Evolutionary conservation across 2,888 invertebrate species (phyloP).

Genomic region (Lasioglossum leucozonium): DNA sequence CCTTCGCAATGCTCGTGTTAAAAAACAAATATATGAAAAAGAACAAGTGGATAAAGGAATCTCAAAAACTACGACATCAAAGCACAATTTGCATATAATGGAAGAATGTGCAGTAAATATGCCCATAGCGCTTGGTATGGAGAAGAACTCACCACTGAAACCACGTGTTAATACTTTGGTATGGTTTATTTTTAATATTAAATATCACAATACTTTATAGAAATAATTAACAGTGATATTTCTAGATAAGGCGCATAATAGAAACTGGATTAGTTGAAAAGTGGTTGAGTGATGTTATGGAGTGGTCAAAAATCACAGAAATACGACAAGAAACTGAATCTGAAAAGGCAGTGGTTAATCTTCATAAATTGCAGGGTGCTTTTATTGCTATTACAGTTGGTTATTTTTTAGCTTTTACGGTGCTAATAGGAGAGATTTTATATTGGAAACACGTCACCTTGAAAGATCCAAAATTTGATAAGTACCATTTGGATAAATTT

Average conservation of each 20-base stretch:
- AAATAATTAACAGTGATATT: conserved; percentile 3
- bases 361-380: conserved; percentile 92
- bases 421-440: conserved; percentile 87
- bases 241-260: conserved; percentile 87
- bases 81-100: conserved; percentile 91
- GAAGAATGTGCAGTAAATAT: conserved; percentile 91
- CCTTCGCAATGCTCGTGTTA: conserved; percentile 88
- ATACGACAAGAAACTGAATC: conserved; percentile 85
- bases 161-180: conserved; percentile 88
- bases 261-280: conserved; percentile 92
- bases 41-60: conserved; percentile 75
- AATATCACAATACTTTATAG: not conserved
- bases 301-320: conserved; percentile 87
- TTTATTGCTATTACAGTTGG: conserved; percentile 90
- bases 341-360: conserved; percentile 91
- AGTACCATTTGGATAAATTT: conserved; percentile 87
- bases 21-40: conserved; percentile 85
- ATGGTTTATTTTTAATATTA: conserved; percentile 16
- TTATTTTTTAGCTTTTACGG: conserved; percentile 87
- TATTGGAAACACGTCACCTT: conserved; percentile 89
- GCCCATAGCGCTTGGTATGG: conserved; percentile 92
- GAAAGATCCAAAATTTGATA: conserved; percentile 90
- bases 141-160: conserved; percentile 92
- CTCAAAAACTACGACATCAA: conserved; percentile 63
- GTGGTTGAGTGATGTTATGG: conserved; percentile 91